phyloP scores from a whole-genome alignment of 1,140 invertebrate species.

The Trichonephila clavata region DNA sequence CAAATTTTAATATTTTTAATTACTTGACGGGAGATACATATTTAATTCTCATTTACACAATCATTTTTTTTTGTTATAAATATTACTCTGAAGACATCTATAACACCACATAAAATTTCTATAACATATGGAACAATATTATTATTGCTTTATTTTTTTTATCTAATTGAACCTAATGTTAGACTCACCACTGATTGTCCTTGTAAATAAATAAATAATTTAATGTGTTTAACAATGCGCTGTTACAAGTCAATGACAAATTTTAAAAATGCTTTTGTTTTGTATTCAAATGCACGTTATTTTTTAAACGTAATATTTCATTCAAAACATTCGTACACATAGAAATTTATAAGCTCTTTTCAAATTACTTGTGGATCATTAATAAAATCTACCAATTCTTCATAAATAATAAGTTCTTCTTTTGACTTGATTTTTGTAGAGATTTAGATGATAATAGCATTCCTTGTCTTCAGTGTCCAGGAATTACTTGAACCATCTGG shows the following conservation, averaged over 20 bases:
- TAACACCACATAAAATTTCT: not conserved
- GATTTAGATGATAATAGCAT: conserved; percentile 18
- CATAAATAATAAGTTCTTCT: conserved; percentile 15
- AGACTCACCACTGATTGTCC: not conserved
- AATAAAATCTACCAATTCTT: conserved; percentile 12
- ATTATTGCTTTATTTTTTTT: not conserved
- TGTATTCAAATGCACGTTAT: conserved; percentile 24
- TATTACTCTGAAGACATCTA: not conserved
- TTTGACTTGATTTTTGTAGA: not conserved
- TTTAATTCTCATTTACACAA: not conserved
- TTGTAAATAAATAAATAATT: not conserved
- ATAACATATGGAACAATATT: not conserved
- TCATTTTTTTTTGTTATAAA: not conserved
- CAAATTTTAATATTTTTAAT: no score
- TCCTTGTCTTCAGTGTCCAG: conserved; percentile 6
- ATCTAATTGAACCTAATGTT: not conserved
- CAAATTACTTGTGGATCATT: not conserved
- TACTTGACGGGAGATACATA: no score
- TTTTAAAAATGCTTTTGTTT: not conserved
- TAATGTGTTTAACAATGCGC: not conserved
- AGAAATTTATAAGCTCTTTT: conserved; percentile 53
- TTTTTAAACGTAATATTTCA: conserved; percentile 26
- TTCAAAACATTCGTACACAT: conserved; percentile 29
- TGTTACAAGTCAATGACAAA: not conserved
- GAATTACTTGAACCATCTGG: conserved; percentile 25